Percentiles rank a stretch among this genome's conserved stretches.
Conservation (phyloP, 2,797 vertebrate species). For the Melanotaenia trifasciata region DNA sequence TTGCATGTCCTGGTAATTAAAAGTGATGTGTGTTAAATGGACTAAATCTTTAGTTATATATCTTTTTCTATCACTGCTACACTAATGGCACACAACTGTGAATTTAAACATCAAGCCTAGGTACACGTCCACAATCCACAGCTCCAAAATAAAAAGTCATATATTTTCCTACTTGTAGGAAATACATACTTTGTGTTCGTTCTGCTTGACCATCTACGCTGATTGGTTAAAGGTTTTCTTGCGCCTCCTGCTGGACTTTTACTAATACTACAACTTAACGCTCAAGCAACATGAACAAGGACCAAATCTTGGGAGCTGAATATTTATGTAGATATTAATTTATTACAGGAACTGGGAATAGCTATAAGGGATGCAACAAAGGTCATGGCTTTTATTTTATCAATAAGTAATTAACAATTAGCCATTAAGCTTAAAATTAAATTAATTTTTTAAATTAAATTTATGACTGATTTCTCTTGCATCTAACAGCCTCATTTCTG, state of each 20-base stretch:
- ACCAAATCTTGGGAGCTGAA: constrained; percentile 1
- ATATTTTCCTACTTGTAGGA: background rate
- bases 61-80: background rate
- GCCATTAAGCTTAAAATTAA: background rate
- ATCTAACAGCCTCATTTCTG: background rate
- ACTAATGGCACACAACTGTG: background rate
- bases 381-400: background rate
- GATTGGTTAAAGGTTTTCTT: constrained; percentile 2
- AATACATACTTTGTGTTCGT: background rate
- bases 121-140: background rate
- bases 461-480: background rate
- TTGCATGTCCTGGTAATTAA: background rate
- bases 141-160: background rate
- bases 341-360: background rate
- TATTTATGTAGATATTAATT: background rate
- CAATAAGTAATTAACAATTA: background rate
- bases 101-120: background rate
- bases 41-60: background rate
- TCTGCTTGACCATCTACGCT: background rate
- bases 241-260: constrained; percentile 43
- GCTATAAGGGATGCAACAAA: background rate
- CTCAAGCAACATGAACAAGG: background rate
- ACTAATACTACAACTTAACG: constrained; percentile 31
- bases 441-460: background rate
- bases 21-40: background rate